phyloP scores from a whole-genome alignment of 2,113 vertebrate genomes.

The Ascaphus truei region DNA sequence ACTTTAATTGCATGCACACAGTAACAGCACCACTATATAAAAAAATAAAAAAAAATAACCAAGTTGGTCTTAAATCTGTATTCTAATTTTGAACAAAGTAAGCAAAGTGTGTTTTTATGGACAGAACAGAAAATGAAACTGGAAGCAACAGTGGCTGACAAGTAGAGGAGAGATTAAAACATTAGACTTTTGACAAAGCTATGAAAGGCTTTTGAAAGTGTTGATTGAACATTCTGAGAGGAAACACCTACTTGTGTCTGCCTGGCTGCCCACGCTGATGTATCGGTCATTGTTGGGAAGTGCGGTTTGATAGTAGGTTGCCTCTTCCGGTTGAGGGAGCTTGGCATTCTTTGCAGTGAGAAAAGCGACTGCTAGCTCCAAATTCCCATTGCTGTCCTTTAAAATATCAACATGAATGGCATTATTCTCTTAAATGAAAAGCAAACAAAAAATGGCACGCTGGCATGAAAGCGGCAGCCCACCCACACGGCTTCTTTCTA shows the following conservation, averaged over 20 bases:
- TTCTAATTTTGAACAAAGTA: too few species aligned
- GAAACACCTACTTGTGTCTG: conserved; percentile 83
- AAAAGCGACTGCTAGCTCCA: conserved; percentile 89
- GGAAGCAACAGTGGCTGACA: too few species aligned
- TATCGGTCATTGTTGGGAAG: conserved; percentile 90
- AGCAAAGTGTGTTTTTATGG: too few species aligned
- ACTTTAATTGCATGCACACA: too few species aligned
- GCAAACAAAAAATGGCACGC: not conserved
- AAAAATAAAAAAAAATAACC: too few species aligned
- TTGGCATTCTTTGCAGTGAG: conserved; percentile 92
- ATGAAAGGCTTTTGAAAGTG: too few species aligned
- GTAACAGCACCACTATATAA: too few species aligned
- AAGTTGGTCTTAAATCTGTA: too few species aligned
- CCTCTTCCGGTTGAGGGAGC: conserved; percentile 86
- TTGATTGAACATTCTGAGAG: not conserved
- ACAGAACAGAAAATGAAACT: too few species aligned
- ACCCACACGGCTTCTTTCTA: not conserved
- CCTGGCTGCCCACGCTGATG: conserved; percentile 96
- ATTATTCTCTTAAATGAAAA: not conserved
- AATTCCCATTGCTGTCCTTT: conserved; percentile 93
- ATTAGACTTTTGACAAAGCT: too few species aligned
- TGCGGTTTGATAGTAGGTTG: conserved; percentile 87
- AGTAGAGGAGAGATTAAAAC: too few species aligned
- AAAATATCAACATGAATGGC: conserved; percentile 42
- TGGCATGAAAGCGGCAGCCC: not conserved